phyloP scores from a whole-genome alignment of 2,113 vertebrate species.

The Aptenodytes forsteri region DNA sequence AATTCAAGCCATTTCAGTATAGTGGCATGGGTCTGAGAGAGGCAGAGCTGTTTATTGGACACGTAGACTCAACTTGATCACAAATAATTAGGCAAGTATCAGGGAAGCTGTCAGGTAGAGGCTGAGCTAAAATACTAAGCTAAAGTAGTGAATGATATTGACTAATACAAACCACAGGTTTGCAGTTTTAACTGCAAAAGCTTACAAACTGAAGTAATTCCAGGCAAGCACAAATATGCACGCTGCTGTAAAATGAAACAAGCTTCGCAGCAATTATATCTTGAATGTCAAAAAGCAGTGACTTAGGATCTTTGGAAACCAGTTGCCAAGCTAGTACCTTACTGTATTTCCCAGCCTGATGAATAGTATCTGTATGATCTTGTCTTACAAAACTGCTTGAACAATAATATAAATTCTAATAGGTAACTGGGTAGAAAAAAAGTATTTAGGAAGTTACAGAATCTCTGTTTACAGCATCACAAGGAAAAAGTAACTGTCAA shows the following conservation, averaged over 20 bases:
- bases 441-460: neutral
- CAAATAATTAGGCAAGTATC: neutral
- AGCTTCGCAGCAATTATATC: neutral
- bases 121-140: neutral
- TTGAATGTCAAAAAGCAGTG: neutral
- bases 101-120: neutral
- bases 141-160: neutral
- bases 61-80: neutral
- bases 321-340: neutral
- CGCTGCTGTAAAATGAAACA: neutral
- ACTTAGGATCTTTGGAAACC: neutral
- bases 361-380: neutral
- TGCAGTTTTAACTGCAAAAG: neutral
- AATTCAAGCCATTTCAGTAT: neutral
- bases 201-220: neutral
- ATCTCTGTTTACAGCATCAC: neutral
- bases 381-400: neutral
- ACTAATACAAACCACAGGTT: neutral
- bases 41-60: neutral
- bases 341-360: neutral
- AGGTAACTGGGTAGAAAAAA: neutral
- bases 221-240: neutral
- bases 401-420: neutral
- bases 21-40: neutral
- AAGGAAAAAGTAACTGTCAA: neutral